A percentile compares a stretch with the other conserved stretches of the same genome.
Evolutionary conservation across 2,888 invertebrate genomes (phyloP).

Genomic region (Drosophila rellima): DNA sequence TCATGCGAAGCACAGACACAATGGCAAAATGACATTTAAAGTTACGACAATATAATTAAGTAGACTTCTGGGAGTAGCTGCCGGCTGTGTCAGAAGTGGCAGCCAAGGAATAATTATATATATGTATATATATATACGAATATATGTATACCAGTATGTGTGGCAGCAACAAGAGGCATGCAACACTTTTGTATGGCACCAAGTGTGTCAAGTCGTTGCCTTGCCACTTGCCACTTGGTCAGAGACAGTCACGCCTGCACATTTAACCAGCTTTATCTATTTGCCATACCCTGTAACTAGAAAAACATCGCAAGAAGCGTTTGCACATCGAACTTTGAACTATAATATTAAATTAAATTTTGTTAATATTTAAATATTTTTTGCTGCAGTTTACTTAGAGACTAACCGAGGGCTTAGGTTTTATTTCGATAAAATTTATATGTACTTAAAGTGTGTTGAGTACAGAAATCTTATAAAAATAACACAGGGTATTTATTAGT

Average conservation of each 20-base stretch:
- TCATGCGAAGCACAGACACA: slow-evolving; percentile 54
- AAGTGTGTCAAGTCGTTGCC: slow-evolving; percentile 51
- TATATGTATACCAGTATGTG: slow-evolving; percentile 15
- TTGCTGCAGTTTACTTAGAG: too few species aligned
- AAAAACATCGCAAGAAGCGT: not conserved
- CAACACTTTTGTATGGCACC: slow-evolving; percentile 64
- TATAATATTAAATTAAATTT: too few species aligned
- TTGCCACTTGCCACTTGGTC: slow-evolving; percentile 39
- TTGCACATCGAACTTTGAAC: not conserved
- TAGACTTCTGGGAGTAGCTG: slow-evolving; percentile 75
- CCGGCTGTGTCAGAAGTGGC: slow-evolving; percentile 37
- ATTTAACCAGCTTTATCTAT: slow-evolving; percentile 73
- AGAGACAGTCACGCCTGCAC: slow-evolving; percentile 63
- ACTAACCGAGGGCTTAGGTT: too few species aligned
- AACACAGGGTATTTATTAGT: slow-evolving; percentile 20
- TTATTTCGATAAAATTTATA: too few species aligned
- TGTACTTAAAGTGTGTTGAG: too few species aligned
- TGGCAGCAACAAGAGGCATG: slow-evolving; percentile 53
- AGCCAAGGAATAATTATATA: slow-evolving; percentile 71
- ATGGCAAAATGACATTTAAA: slow-evolving; percentile 80
- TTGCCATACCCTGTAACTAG: slow-evolving; percentile 32
- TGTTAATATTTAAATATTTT: too few species aligned
- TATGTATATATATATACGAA: slow-evolving; percentile 5
- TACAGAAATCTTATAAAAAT: not conserved
- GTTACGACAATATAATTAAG: slow-evolving; percentile 83